Evolutionary conservation across 64 coral and sea anemone species (phyloP).

Genomic region (Porites lutea): DNA sequence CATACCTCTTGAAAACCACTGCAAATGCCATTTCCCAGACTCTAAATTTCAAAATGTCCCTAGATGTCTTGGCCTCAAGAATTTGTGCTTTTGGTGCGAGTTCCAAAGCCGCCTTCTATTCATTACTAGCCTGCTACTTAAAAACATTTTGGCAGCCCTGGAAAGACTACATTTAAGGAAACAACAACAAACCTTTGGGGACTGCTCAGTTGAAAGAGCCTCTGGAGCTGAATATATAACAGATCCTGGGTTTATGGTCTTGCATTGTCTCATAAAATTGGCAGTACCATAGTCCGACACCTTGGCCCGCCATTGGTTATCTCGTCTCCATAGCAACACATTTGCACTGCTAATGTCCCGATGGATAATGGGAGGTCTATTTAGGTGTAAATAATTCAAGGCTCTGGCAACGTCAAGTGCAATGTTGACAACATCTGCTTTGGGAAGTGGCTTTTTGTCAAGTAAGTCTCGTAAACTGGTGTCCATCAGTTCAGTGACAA

Average conservation of each 20-base stretch:
- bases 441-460: slow-evolving; percentile 43
- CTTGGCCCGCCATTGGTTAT: slow-evolving; percentile 81
- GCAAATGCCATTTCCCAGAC: too few relatives aligned
- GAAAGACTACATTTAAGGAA: background rate
- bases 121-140: too few relatives aligned
- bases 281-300: slow-evolving; percentile 95
- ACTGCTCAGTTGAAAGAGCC: slow-evolving; percentile 74
- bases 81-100: too few relatives aligned
- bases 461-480: slow-evolving; percentile 72
- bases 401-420: slow-evolving; percentile 80
- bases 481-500: slow-evolving; percentile 91
- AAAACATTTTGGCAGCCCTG: too few relatives aligned
- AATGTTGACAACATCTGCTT: slow-evolving; percentile 63
- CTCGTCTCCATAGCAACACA: slow-evolving; percentile 92
- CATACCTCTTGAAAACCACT: too few relatives aligned
- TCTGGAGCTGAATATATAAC: slow-evolving; percentile 91
- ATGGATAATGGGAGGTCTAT: slow-evolving; percentile 94
- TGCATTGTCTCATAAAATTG: slow-evolving; percentile 93
- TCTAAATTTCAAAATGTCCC: too few relatives aligned
- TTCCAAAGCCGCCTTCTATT: too few relatives aligned
- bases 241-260: slow-evolving; percentile 78
- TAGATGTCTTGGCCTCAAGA: too few relatives aligned
- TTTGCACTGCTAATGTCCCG: slow-evolving; percentile 96
- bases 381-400: slow-evolving; percentile 86
- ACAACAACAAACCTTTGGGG: slow-evolving; percentile 81